Evolutionary conservation across 2,888 invertebrate species (phyloP), one percentile per base, ranked within the genome.

Genomic region (Lochmaea capreae): DNA sequence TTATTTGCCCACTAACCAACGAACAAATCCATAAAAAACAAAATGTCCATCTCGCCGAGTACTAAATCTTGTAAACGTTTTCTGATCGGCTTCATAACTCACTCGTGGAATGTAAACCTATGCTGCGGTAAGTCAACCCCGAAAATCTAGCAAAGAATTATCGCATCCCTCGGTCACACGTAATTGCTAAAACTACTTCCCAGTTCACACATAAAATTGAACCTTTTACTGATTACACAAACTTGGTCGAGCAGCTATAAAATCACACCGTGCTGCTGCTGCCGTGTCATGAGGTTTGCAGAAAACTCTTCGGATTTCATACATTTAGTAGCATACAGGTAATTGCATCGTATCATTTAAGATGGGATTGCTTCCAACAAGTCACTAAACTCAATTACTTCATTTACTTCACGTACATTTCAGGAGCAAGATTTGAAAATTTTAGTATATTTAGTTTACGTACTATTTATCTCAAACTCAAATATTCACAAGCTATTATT

Each of bases 151-250:
- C 65, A 58, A 71, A 71, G 65, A 71, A 71, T 71, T 71, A 65
- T 58, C 65, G 39, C 65, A 65, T 65, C 39, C 71, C 58, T 57
- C 43, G 71, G 71, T 65, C 65, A 58, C 65, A 71, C 33, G 57
- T 71, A 71, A 71, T 65, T 71, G 65, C 65, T n/a, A 11, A 65
- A 68, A 71, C 71, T 65, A 65, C 57, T 71, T 71, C 58, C 65
- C 65, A 65, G 58, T 71, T 65, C 65, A 71, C 71, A 71, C 71
- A 71, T 71, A 71, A 71, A 71, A 71, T 71, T 71, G 42, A 73
- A 73, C 67, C 69, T 73, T 65, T 59, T 43, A 63, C 59, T 69
- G 73, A 65, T 73, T 73, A 69, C 65, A 73, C 65, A 61, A 73
- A 73, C 59, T 63, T 52, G 52, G 68, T 52, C 52, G 62, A 62